Evolutionary conservation across 2,797 vertebrate genomes (phyloP), one percentile per base, ranked within the genome.

Genomic region (Melanotaenia pygmaea): DNA sequence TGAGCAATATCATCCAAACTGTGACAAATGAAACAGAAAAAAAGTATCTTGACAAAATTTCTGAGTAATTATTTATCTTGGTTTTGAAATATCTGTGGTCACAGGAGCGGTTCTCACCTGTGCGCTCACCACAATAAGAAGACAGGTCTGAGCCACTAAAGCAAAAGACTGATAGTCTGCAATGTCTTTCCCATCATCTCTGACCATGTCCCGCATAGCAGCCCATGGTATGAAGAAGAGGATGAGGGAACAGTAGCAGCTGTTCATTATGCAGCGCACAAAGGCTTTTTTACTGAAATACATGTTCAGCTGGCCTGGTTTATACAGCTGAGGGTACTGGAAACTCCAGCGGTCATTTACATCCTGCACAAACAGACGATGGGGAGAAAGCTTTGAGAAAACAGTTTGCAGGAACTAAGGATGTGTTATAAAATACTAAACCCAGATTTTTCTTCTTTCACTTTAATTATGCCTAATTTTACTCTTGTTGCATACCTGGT

Each of bases 141-240:
- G 92, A 77, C 95, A 95, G 18, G 96, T 98, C 91, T 99, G 97
- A 0, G 95, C 95, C 77, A 97, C 79, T 59, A 98, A 69, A 40
- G 97, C 97, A 14, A 99, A 98, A 47, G 97, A 97, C 92, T 99
- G 97, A 89, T 96, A 97, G 92, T 99, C 96, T 0, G 95, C 94
- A 12, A 98, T 91, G 63, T 96, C 96, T 76, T 94, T 96, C 66
- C 97, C 97, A 2, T 99, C 96, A 2, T 94, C 95, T 34, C 95
- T 90, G 51, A 96, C 89, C 0, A 96, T 94, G 91, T 97, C 94
- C 0, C 85, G 76, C 84, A 96, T 89, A 72, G 97, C 93, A 2
- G 94, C 96, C 83, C 95, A 97, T 0, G 98, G 96, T 72, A 99
- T 88, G 82, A 98, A 97, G 93, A 97, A 99, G 56, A 99, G 95